phyloP scores from a whole-genome alignment of 2,113 vertebrate genomes.

The Phodopus roborovskii region DNA sequence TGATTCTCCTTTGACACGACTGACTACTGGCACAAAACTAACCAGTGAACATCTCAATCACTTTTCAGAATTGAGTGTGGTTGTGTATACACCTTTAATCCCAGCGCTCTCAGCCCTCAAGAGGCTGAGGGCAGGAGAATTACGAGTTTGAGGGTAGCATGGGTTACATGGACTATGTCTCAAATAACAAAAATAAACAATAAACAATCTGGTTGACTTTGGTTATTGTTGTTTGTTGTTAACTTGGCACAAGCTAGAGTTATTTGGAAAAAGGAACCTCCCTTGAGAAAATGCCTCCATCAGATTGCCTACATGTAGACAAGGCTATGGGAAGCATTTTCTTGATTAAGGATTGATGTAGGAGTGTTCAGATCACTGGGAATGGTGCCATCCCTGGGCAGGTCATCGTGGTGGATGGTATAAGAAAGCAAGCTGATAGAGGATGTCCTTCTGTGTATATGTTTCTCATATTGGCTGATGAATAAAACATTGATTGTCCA shows the following conservation, averaged over 20 bases:
- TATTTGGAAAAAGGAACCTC: background rate
- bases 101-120: background rate
- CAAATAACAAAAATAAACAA: background rate
- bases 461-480: too few relatives aligned
- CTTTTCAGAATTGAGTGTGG: background rate
- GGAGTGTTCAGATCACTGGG: background rate
- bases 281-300: background rate
- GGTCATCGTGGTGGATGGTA: background rate
- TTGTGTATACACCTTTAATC: background rate
- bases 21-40: too few relatives aligned
- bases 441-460: too few relatives aligned
- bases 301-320: background rate
- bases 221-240: background rate
- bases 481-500: too few relatives aligned
- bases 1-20: too few relatives aligned
- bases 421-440: background rate
- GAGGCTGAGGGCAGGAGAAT: background rate
- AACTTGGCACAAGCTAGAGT: background rate
- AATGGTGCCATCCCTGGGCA: background rate
- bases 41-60: background rate
- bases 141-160: background rate
- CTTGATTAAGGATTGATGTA: background rate
- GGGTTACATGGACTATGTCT: background rate
- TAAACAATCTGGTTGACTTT: background rate
- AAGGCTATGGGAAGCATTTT: background rate